Percentiles rank a stretch among this genome's conserved stretches.
phyloP scores from a whole-genome alignment of 2,888 invertebrate species.

The Catonia carolina region DNA sequence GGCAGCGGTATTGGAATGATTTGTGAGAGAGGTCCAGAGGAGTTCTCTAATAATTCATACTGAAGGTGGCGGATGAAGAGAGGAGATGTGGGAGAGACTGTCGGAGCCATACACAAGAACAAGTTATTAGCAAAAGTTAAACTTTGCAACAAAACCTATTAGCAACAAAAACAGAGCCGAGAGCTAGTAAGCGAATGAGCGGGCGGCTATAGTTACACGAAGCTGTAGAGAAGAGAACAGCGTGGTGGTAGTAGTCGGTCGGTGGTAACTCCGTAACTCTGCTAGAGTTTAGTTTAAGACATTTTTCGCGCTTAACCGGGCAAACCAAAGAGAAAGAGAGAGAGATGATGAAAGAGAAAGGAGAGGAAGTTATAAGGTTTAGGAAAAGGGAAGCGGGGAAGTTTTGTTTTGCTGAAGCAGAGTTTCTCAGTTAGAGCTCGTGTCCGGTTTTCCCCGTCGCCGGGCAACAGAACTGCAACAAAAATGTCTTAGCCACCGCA shows the following conservation, averaged over 20 bases:
- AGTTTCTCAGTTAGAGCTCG: no score
- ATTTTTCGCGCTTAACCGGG: constrained; percentile 5
- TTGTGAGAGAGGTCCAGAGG: no score
- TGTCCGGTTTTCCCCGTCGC: background rate
- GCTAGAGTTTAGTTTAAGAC: constrained; percentile 10
- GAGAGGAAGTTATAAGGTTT: no score
- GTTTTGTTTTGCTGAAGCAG: no score
- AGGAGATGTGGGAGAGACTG: background rate
- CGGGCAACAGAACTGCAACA: background rate
- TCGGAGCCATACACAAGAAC: constrained; percentile 13
- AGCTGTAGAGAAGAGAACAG: no score
- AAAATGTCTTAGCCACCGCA: constrained; percentile 12
- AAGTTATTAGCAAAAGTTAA: constrained; percentile 31
- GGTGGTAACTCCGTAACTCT: background rate
- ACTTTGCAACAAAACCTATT: constrained; percentile 33
- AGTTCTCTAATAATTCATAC: no score
- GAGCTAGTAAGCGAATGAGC: constrained; percentile 18
- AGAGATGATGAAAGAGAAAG: no score
- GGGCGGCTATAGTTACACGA: no score
- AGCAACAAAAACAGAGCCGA: constrained; percentile 33
- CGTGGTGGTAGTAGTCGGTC: background rate
- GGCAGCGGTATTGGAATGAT: no score
- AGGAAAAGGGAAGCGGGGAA: no score
- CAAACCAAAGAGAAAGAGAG: no score
- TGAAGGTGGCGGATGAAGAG: background rate